Base-by-base conservation (phyloP, 1,140 invertebrate species). In the Euwallacea similis region DNA sequence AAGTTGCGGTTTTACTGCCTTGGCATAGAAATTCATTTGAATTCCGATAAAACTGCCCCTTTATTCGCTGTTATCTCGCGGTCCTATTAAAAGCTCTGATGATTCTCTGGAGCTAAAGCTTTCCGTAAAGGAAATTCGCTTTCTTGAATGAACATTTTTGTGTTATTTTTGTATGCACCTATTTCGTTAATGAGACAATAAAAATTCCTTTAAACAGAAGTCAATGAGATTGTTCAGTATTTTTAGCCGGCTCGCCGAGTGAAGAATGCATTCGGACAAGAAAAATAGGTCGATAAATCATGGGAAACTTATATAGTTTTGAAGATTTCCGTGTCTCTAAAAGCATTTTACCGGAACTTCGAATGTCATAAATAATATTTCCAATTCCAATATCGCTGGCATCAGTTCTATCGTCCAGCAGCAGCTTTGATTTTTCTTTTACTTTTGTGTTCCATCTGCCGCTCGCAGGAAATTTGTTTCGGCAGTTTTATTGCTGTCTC, bases 301-400 rank as follows among this genome's bases (percentile, higher is more conserved):
- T 47, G 47, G 54, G 10, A 60, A 60, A 68, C 66, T 68, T 68
- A 41, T 68, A 59, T 59, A 68, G 66, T 68, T 68, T 68, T 59
- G 42, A 44, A 50, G 66, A 68, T 68, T 68, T 68, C 33, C 33
- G 55, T 42, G 66, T 68, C 44, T 46, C 56, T 47, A 47, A 13
- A 54, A 65, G 15, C 50, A 21, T 42, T 53, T 65, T 16, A 53
- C 63, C 66, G 66, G 42, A 68, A 56, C 13, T 68, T 56, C 53
- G 41, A 68, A 46, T 60, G 66, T 41, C 66, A 68, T 68, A 68
- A 68, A 68, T 68, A 68, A 68, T 68, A 68, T 68, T 68, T 60
- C 66, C 66, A 68, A 68, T 68, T 68, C 66, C 66, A 68, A 68
- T 68, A 59, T 68, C 16, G 56, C 61, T 63, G 61, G 42, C 42